Conservation (phyloP, 2,888 invertebrate species). For the Cartodere bifasciata region DNA sequence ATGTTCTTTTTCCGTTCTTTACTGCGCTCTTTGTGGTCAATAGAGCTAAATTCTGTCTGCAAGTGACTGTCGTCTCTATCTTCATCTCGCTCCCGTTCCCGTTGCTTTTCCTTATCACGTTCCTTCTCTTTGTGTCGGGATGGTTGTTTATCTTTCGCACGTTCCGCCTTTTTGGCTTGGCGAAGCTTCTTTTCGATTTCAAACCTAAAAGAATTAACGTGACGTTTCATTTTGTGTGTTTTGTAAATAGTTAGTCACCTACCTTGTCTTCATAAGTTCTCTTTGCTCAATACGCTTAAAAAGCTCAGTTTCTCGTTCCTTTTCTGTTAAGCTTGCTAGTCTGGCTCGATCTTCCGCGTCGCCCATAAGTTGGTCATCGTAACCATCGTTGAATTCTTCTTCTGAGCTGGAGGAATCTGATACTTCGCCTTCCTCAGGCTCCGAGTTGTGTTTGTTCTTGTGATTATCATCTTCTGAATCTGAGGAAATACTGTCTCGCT, state of each 20-base stretch:
- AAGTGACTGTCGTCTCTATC: constrained; percentile 38
- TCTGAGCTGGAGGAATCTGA: constrained; percentile 51
- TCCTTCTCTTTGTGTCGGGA: constrained; percentile 68
- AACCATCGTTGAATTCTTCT: constrained; percentile 91
- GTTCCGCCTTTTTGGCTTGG: constrained; percentile 66
- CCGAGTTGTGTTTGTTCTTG: constrained; percentile 44
- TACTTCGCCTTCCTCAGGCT: constrained; percentile 83
- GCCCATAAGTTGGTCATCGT: constrained; percentile 93
- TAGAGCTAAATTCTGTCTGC: constrained; percentile 33
- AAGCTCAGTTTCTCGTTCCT: constrained; percentile 93
- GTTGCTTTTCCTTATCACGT: constrained; percentile 55
- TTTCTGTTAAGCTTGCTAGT: constrained; percentile 87
- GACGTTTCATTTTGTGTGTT: too few relatives aligned
- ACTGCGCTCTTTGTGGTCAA: constrained; percentile 65
- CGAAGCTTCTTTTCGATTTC: constrained; percentile 91
- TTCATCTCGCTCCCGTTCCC: constrained; percentile 44
- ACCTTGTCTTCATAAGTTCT: constrained; percentile 82
- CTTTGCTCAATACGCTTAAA: constrained; percentile 92
- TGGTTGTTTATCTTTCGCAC: constrained; percentile 44
- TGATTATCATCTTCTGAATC: constrained; percentile 25
- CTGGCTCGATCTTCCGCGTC: constrained; percentile 89
- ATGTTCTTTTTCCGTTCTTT: constrained; percentile 84
- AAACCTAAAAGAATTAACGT: constrained; percentile 53
- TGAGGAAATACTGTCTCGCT: constrained; percentile 24
- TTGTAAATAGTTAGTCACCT: too few relatives aligned